Evolutionary conservation across 2,113 vertebrate genomes (phyloP), one percentile per base, ranked within the genome.

Genomic region (Callaeas wilsoni): DNA sequence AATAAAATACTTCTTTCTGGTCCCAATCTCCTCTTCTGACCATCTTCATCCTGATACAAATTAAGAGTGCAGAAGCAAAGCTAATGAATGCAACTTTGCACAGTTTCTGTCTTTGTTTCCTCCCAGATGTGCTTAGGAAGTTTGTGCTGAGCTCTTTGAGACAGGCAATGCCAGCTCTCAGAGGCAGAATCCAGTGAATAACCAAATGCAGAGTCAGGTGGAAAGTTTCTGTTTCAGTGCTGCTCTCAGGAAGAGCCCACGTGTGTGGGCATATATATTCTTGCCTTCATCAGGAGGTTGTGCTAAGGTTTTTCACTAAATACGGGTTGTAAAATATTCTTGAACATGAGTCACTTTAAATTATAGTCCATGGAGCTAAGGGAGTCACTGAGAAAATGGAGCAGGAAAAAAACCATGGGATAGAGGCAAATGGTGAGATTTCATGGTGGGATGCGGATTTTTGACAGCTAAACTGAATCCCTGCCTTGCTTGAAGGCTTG

Each of bases 351-450:
- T 95, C 96, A 95, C 77, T 92, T 80, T 63, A 96, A 96, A 97
- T 96, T 96, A 94, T 70, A 96, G 91, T 64, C 76, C 73, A 6
- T 3, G 8, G 52, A 87, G 73, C 68, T 67, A 33, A 94, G 80
- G 76, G 93, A 97, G 89, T 81, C 89, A 96, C 64, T 94, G 95
- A 96, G 93, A 94, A 94, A 97, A 94, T 87, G 87, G 69, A 95
- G 80, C n/a, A 60, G 60, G 80, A 30, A 70, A 89, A 79, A 75
- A 89, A 69, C 47, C 49, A 52, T 5, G 37, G 62, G 74, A 53
- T 41, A 64, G 53, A 93, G 50, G 85, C 82, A 74, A 65, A 76
- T 16, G 9, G 44, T 0, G 10, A 71, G 70, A 79, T 57, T 84
- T 55, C 52, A 81, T 39, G 22, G 49, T 73, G 63, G 82, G 49